Percentiles rank a stretch among this genome's conserved stretches.
Evolutionary conservation across 2,888 invertebrate genomes (phyloP).

Genomic region (Bibio marci): DNA sequence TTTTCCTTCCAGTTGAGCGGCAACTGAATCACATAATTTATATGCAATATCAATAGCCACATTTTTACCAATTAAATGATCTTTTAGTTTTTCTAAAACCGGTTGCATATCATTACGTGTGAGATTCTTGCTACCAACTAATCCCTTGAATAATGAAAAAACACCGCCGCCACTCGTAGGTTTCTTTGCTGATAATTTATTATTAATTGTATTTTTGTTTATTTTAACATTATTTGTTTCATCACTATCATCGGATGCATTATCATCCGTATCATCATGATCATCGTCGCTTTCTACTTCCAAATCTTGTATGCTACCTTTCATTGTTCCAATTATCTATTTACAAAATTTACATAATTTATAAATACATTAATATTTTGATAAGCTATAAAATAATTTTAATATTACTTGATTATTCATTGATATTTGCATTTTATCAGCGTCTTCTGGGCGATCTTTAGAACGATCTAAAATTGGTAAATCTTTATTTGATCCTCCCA

Average conservation of each 20-base stretch:
- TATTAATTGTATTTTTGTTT: background rate
- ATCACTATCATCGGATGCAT: constrained; percentile 26
- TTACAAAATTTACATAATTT: constrained; percentile 10
- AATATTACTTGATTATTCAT: too few species aligned
- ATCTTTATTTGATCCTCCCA: constrained; percentile 64
- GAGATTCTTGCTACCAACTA: constrained; percentile 81
- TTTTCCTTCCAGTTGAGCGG: constrained; percentile 78
- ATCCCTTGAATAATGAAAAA: constrained; percentile 71
- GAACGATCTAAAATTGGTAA: constrained; percentile 64
- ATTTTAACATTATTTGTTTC: constrained; percentile 9
- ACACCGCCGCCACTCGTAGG: constrained; percentile 35
- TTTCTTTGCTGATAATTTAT: background rate
- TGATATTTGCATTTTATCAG: too few species aligned
- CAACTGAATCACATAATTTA: constrained; percentile 87
- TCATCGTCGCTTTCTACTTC: constrained; percentile 47
- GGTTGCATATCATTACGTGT: constrained; percentile 65
- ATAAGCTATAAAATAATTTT: constrained; percentile 4
- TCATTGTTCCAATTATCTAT: constrained; percentile 69
- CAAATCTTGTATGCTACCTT: constrained; percentile 63
- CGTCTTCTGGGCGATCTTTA: constrained; percentile 52
- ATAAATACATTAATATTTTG: constrained; percentile 6
- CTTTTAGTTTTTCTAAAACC: constrained; percentile 81
- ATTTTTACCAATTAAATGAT: constrained; percentile 92
- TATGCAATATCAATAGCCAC: constrained; percentile 91
- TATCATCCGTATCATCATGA: constrained; percentile 26